These are phyloP conservation scores for Corella eumyota DNA, from an alignment of 23 tunicate species.

Conservation along the genomic window DNA sequence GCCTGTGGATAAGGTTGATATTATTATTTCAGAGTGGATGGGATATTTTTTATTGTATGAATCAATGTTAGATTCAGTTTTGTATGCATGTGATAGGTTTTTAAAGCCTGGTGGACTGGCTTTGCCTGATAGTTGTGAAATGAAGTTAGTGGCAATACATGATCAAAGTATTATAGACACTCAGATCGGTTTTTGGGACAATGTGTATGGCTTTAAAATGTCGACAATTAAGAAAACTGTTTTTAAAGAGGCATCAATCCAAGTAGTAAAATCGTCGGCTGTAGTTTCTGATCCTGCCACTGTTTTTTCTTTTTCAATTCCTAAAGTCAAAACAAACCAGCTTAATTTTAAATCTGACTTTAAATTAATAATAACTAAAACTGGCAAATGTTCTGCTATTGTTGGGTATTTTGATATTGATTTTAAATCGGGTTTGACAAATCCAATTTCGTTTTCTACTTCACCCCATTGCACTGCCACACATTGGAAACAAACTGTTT, in stretches of 20 bases:
- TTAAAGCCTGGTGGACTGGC: slow-evolving; percentile 36
- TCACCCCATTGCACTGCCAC: slow-evolving; percentile 54
- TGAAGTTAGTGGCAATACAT: slow-evolving; percentile 47
- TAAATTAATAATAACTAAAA: slow-evolving; percentile 17
- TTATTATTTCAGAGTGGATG: slow-evolving; percentile 98
- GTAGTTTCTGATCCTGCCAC: slow-evolving; percentile 40
- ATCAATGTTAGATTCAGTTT: slow-evolving; percentile 89
- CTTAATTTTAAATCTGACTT: slow-evolving; percentile 55
- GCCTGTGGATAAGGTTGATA: slow-evolving; percentile 67
- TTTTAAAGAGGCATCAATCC: slow-evolving; percentile 49
- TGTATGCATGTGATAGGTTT: slow-evolving; percentile 78
- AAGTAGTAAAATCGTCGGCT: slow-evolving; percentile 18
- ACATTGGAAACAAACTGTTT: slow-evolving; percentile 94
- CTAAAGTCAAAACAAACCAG: slow-evolving; percentile 19
- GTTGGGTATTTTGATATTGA: slow-evolving; percentile 81
- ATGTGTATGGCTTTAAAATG: slow-evolving; percentile 98
- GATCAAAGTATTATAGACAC: slow-evolving; percentile 31
- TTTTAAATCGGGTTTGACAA: slow-evolving; percentile 23
- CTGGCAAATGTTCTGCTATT: slow-evolving; percentile 36
- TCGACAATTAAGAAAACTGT: slow-evolving; percentile 37
- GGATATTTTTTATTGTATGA: slow-evolving; percentile 94
- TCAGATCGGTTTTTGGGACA: slow-evolving; percentile 62
- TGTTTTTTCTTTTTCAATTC: slow-evolving; percentile 24
- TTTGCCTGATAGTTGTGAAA: slow-evolving; percentile 45
- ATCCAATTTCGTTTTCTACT: slow-evolving; percentile 51